Evolutionary conservation across 2,113 vertebrate species (phyloP).

Genomic region (Cepphus grylle): DNA sequence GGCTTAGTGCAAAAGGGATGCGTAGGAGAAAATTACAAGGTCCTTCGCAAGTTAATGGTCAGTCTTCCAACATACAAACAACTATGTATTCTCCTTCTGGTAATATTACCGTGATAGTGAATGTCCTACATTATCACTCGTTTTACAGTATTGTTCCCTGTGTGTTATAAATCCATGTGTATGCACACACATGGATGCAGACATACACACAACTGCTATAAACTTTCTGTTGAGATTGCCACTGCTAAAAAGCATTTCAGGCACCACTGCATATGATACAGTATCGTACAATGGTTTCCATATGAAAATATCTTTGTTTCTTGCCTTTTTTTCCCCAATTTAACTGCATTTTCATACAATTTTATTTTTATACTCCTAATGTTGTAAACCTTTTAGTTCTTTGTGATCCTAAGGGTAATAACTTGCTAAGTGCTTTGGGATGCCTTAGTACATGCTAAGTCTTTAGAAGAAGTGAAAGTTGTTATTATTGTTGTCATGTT

Average conservation of each 20-base stretch:
- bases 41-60: neutral
- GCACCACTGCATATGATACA: too few relatives aligned
- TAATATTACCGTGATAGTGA: too few relatives aligned
- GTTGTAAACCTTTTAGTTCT: constrained; percentile 10
- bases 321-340: neutral
- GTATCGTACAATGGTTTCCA: neutral
- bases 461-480: neutral
- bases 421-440: neutral
- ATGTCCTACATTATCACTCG: neutral
- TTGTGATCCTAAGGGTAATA: neutral
- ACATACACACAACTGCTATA: too few relatives aligned
- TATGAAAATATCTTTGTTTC: neutral
- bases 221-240: neutral
- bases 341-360: neutral
- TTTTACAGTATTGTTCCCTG: neutral
- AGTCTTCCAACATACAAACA: neutral
- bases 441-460: neutral
- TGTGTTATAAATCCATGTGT: neutral
- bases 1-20: neutral
- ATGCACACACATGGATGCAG: too few relatives aligned
- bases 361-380: neutral
- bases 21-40: neutral
- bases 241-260: neutral
- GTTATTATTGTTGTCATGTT: neutral
- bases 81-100: neutral